Evolutionary conservation across 2,113 vertebrate genomes (phyloP).

Genomic region (Penelope pileata): DNA sequence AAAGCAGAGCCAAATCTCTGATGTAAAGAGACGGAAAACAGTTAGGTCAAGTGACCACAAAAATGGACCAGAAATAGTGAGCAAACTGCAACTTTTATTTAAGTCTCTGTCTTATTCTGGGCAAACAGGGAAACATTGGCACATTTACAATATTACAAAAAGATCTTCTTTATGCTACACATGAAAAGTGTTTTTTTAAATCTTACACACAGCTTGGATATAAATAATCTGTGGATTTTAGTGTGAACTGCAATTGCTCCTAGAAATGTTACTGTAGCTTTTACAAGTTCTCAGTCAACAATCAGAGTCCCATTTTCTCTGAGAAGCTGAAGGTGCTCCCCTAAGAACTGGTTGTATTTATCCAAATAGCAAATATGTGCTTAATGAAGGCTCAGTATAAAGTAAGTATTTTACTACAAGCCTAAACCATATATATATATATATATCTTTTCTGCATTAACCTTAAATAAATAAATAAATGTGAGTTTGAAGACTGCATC

Average conservation of each 20-base stretch:
- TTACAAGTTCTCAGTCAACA: not conserved
- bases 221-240: not conserved
- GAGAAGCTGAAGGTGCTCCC: not conserved
- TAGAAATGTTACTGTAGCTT: not conserved
- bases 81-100: not conserved
- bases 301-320: not conserved
- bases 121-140: not conserved
- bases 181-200: not conserved
- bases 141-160: not conserved
- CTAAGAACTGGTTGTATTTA: not conserved
- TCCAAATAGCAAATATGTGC: not conserved
- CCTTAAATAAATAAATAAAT: not conserved
- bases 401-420: not conserved
- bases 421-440: not conserved
- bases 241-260: not conserved
- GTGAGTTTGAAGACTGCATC: not conserved
- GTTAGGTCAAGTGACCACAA: constrained; percentile 1
- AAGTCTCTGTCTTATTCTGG: not conserved
- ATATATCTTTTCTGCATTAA: not conserved
- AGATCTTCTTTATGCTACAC: not conserved
- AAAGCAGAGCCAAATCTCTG: not conserved
- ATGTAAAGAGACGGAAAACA: not conserved
- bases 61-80: not conserved
- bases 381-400: not conserved
- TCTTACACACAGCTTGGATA: not conserved